Conservation (phyloP, 1,140 invertebrate genomes). For the Caenorhabditis tropicalis region DNA sequence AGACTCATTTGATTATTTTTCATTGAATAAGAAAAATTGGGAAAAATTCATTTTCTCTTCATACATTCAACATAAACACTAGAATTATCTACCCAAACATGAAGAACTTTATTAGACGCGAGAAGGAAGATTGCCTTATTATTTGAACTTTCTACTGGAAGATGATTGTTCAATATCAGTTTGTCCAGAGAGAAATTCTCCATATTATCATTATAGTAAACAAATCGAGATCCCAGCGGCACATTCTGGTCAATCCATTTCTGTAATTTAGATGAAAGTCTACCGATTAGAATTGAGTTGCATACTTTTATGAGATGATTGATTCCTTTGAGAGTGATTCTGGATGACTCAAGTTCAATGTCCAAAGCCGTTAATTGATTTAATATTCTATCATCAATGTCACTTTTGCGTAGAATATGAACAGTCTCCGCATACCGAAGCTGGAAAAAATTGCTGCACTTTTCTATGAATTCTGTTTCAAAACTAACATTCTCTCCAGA, state of each 20-base stretch:
- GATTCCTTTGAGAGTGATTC: not conserved
- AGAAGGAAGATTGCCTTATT: not conserved
- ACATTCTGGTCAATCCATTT: not conserved
- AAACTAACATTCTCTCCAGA: not conserved
- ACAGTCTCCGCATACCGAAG: not conserved
- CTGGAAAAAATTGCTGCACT: not conserved
- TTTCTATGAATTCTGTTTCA: not conserved
- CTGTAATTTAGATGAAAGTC: not conserved
- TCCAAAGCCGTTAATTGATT: not conserved
- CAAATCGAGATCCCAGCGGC: constrained; percentile 12
- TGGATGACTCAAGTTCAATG: not conserved
- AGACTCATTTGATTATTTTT: too few relatives aligned
- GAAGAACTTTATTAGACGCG: not conserved
- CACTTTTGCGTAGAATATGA: not conserved
- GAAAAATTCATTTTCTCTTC: not conserved
- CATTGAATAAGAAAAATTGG: too few relatives aligned
- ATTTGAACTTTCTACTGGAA: not conserved
- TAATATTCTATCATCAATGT: not conserved
- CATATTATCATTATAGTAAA: not conserved
- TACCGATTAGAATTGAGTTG: too few relatives aligned
- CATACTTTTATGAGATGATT: not conserved
- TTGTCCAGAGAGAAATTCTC: too few relatives aligned
- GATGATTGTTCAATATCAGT: not conserved
- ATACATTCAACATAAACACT: not conserved
- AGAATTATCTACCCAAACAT: not conserved